These are phyloP conservation scores for Caenorhabditis doughertyi DNA, from an alignment of 2,888 invertebrate genomes.

Conservation along the genomic window DNA sequence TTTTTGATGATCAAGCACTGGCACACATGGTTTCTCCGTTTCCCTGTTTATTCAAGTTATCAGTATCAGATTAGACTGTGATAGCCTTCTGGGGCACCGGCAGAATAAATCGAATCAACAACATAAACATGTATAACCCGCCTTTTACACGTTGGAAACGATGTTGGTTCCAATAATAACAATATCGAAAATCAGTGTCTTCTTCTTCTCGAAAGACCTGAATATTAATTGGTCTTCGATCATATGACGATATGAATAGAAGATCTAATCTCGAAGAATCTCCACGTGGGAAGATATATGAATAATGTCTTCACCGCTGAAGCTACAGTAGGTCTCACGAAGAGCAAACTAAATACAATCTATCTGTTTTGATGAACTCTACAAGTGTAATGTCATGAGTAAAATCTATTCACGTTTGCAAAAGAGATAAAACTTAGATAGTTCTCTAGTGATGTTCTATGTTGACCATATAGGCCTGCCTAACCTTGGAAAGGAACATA, in stretches of 20 bases:
- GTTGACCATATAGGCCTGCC: conserved; percentile 30
- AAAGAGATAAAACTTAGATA: conserved; percentile 19
- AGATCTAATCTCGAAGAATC: conserved; percentile 24
- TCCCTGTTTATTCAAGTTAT: conserved; percentile 45
- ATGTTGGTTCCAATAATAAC: conserved; percentile 39
- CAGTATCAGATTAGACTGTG: conserved; percentile 47
- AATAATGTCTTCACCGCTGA: not conserved
- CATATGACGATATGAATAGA: not conserved
- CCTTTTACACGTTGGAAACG: conserved; percentile 2
- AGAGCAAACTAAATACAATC: conserved; percentile 9
- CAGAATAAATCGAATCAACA: conserved; percentile 30
- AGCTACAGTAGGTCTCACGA: not conserved
- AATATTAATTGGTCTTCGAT: conserved; percentile 45
- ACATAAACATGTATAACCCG: conserved; percentile 26
- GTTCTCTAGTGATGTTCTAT: not conserved
- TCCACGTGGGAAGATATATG: conserved; percentile 33
- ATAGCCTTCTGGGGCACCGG: conserved; percentile 1
- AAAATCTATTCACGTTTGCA: not conserved
- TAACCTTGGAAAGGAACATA: conserved; percentile 22
- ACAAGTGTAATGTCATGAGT: conserved; percentile 4
- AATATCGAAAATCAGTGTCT: not conserved
- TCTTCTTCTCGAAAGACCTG: conserved; percentile 48
- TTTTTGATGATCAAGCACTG: conserved; percentile 48
- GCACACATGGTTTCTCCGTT: conserved; percentile 31
- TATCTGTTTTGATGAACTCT: conserved; percentile 28